Conservation (phyloP, 1,140 invertebrate species). For the Platorchestia sp. region DNA sequence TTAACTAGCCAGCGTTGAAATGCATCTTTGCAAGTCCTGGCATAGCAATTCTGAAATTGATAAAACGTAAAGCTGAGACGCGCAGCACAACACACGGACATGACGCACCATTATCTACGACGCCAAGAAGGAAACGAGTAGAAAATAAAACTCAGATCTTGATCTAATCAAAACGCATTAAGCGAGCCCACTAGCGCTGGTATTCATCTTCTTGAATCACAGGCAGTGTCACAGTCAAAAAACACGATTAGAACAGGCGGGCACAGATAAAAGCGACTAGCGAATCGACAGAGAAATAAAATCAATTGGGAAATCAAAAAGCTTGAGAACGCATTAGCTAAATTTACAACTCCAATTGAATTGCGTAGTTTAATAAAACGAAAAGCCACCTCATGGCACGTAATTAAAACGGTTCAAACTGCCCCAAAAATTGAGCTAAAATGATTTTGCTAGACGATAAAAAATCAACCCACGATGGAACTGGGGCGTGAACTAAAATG, state of each 20-base stretch:
- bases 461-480: not conserved
- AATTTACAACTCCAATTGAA: not conserved
- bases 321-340: not conserved
- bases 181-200: not conserved
- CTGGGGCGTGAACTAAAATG: not conserved
- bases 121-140: not conserved
- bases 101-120: not conserved
- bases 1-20: not conserved
- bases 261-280: not conserved
- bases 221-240: no score
- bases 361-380: not conserved
- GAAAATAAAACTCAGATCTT: not conserved
- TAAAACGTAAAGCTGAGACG: not conserved
- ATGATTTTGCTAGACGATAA: not conserved
- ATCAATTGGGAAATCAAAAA: not conserved
- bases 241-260: not conserved
- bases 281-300: not conserved
- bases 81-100: not conserved
- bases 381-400: not conserved
- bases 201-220: not conserved
- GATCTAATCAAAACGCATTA: not conserved
- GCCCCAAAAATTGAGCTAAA: not conserved
- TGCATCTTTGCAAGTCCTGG: not conserved
- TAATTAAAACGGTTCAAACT: not conserved
- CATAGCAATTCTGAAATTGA: not conserved